Conservation (phyloP, 1,140 invertebrate genomes). For the Sminthurides bifidus region DNA sequence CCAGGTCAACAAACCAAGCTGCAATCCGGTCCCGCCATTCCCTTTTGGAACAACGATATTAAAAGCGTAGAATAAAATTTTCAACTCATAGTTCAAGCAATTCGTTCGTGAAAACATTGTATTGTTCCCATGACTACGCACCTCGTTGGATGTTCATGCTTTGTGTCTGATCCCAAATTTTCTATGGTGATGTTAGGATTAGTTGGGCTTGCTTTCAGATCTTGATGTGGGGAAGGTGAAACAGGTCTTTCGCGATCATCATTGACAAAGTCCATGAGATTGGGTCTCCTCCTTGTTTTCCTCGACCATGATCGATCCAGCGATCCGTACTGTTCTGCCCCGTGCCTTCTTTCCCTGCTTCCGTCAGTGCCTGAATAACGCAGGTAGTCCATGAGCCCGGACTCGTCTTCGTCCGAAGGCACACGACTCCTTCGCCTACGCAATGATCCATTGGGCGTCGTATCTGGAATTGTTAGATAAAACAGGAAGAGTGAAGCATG, state of each 20-base stretch:
- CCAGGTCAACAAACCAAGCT: constrained; percentile 76
- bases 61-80: background rate
- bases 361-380: constrained; percentile 59
- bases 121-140: background rate
- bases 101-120: background rate
- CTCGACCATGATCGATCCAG: constrained; percentile 74
- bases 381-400: constrained; percentile 72
- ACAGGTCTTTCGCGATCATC: constrained; percentile 58
- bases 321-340: constrained; percentile 37
- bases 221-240: constrained; percentile 43
- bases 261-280: constrained; percentile 42
- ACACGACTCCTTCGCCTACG: constrained; percentile 64
- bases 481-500: background rate
- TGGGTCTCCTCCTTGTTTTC: constrained; percentile 58
- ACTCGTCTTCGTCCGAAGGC: constrained; percentile 70
- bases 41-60: constrained; percentile 34
- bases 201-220: constrained; percentile 38
- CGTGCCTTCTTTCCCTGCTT: constrained; percentile 48
- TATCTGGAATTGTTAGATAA: constrained; percentile 45
- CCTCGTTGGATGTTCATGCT: constrained; percentile 20
- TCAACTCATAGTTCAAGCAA: too few relatives aligned
- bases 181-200: constrained; percentile 15
- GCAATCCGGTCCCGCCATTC: constrained; percentile 80
- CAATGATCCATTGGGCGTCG: constrained; percentile 77
- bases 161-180: constrained; percentile 8